Conservation (phyloP, 2,113 vertebrate genomes). For the Tetrax tetrax region DNA sequence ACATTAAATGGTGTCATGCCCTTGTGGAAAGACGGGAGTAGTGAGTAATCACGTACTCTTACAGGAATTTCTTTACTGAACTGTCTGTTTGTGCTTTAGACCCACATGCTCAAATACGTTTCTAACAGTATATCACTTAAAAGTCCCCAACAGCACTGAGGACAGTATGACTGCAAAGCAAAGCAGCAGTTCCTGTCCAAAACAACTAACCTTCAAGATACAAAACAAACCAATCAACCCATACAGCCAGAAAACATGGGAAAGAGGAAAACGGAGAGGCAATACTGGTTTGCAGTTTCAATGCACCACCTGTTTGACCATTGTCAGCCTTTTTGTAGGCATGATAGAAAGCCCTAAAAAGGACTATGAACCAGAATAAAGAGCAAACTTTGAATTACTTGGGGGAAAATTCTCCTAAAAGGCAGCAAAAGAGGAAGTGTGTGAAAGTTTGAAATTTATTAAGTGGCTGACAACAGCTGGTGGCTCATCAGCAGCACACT, state of each 20-base stretch:
- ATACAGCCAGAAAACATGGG: neutral
- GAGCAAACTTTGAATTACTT: neutral
- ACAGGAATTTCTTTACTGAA: neutral
- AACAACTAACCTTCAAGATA: neutral
- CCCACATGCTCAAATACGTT: neutral
- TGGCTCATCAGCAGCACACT: neutral
- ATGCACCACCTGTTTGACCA: neutral
- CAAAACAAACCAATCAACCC: neutral
- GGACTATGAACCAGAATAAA: neutral
- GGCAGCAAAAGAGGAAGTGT: neutral
- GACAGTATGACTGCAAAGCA: neutral
- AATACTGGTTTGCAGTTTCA: neutral
- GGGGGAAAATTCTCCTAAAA: neutral
- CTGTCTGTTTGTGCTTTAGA: neutral
- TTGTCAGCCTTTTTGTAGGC: neutral
- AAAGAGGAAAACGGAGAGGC: neutral
- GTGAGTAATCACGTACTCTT: neutral
- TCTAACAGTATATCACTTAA: neutral
- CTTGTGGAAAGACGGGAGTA: neutral
- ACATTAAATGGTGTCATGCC: neutral
- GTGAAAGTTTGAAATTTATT: neutral
- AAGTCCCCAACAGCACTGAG: neutral
- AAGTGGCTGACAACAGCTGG: neutral
- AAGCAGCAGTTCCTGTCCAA: neutral
- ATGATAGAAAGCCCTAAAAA: neutral